Evolutionary conservation across 2,888 invertebrate genomes (phyloP).

Genomic region (Hyppa rectilinea): DNA sequence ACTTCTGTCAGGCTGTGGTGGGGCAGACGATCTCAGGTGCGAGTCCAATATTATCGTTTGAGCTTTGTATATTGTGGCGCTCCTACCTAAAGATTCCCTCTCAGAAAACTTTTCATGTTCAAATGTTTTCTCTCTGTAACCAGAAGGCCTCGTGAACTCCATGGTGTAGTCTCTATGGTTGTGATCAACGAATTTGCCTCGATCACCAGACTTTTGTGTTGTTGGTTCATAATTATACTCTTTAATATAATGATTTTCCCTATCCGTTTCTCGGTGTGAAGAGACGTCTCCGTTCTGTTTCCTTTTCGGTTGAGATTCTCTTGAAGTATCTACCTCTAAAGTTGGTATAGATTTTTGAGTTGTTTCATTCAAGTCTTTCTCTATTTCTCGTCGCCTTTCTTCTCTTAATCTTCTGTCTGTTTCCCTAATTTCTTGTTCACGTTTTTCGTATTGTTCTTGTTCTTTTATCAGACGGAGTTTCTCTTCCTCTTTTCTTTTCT

Average conservation of each 20-base stretch:
- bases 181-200: slow-evolving; percentile 73
- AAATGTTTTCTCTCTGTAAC: slow-evolving; percentile 75
- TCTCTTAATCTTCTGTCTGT: slow-evolving; percentile 28
- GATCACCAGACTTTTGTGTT: slow-evolving; percentile 62
- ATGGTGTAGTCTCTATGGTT: slow-evolving; percentile 78
- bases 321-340: not conserved
- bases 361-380: slow-evolving; percentile 31
- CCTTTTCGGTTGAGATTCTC: slow-evolving; percentile 12
- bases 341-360: slow-evolving; percentile 7
- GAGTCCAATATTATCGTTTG: slow-evolving; percentile 76
- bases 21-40: slow-evolving; percentile 74
- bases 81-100: slow-evolving; percentile 65
- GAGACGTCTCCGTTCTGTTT: slow-evolving; percentile 45
- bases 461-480: slow-evolving; percentile 29
- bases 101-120: slow-evolving; percentile 66
- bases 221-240: slow-evolving; percentile 76
- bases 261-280: slow-evolving; percentile 21
- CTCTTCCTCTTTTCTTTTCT: slow-evolving; percentile 43
- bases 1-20: slow-evolving; percentile 66
- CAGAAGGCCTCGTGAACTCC: slow-evolving; percentile 79
- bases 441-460: slow-evolving; percentile 37
- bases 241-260: slow-evolving; percentile 68
- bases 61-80: slow-evolving; percentile 75
- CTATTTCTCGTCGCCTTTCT: slow-evolving; percentile 39
- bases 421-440: slow-evolving; percentile 36